Percentiles rank a stretch among this genome's conserved stretches.
Conservation (phyloP, 2,113 vertebrate species). For the Campylomormyrus tamandua region DNA sequence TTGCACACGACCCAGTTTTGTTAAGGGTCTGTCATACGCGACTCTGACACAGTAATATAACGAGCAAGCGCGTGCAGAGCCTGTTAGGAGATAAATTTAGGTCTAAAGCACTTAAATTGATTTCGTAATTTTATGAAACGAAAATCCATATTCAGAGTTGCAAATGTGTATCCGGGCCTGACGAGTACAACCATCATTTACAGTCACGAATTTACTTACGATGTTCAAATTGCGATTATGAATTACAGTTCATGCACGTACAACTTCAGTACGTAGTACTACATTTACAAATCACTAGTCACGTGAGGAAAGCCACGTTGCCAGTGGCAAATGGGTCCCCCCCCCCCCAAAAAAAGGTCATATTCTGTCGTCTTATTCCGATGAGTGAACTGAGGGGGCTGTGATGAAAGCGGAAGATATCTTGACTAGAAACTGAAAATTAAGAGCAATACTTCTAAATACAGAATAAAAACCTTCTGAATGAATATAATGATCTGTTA, state of each 20-base stretch:
- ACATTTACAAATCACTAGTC: too few relatives aligned
- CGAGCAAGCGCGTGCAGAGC: background rate
- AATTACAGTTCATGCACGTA: too few relatives aligned
- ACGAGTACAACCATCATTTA: background rate
- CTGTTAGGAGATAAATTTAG: background rate
- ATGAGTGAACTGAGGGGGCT: background rate
- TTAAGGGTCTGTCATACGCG: background rate
- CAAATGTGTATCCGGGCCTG: background rate
- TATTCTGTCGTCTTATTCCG: too few relatives aligned
- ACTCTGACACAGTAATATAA: background rate
- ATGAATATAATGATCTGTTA: too few relatives aligned
- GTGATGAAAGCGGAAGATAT: background rate
- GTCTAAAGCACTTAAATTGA: background rate
- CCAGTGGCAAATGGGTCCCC: background rate
- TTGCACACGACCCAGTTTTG: background rate
- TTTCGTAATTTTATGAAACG: background rate
- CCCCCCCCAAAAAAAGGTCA: background rate
- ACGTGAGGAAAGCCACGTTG: background rate
- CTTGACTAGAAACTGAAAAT: background rate
- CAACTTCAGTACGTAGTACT: too few relatives aligned
- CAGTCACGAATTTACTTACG: background rate
- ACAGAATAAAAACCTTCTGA: too few relatives aligned
- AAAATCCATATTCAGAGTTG: background rate
- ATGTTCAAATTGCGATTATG: background rate
- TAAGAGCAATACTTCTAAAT: background rate